Base-by-base conservation (phyloP, 2,113 vertebrate species). In the Neolamprologus caudopunctatus region DNA sequence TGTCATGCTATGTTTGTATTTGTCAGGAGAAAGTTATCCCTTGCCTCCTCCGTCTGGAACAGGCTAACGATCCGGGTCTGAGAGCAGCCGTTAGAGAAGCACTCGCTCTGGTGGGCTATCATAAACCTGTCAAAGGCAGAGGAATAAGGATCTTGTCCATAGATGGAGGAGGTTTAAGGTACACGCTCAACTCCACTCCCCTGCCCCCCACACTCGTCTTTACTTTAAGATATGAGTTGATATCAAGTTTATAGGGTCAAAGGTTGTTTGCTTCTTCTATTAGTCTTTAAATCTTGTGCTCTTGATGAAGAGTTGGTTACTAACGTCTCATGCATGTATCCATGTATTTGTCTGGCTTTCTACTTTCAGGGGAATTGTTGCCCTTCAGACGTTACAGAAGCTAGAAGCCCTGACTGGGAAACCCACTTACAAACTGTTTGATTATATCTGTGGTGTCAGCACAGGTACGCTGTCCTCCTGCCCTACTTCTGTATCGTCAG, bases 361-460 rank as follows among this genome's bases (percentile, higher is more conserved):
- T 79, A 87, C 71, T 96, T 96, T 66, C 93, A 99, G 98, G 93
- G 98, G 98, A 91, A 95, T 99, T 91, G 94, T 99, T 91, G 98
- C 98, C 54, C 97, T 99, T 94, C 98, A 99, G 94, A 98, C 97
- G 16, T 94, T 99, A 53, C 96, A 97, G 78, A 98, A 97, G 93
- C 94, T 99, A 90, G 98, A 99, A 93, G 96, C 97, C 81, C 93
- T 99, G 88, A 98, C 98, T 58, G 98, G 98, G 85, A 99, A 98
- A 92, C 97, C 97, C 1, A 95, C 99, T 94, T 96, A 99, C 96
- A 97, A 98, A 87, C 97, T 99, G 57, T 99, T 99, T 94, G 98
- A 99, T 95, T 99, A 98, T 91, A 98, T 99, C 85, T 99, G 98
- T 96, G 98, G 98, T 21, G 98, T 99, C 88, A 99, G 98, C 96